phyloP scores from a whole-genome alignment of 2,797 vertebrate species.

The Gephyroberyx darwinii region DNA sequence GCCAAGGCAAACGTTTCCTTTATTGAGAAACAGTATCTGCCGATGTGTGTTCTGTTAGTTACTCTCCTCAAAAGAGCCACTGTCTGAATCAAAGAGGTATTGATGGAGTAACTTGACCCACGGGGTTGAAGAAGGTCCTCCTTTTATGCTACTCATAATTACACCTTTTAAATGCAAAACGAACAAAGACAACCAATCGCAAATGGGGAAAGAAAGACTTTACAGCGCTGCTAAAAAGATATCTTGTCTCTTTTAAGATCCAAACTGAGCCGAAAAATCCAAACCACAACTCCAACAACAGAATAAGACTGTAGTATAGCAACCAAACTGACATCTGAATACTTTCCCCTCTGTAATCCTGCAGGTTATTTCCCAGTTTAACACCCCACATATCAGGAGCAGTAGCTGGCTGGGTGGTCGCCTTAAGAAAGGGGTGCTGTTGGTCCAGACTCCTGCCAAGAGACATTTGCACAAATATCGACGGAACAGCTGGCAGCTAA shows the following conservation, averaged over 20 bases:
- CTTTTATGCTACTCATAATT: slow-evolving; percentile 62
- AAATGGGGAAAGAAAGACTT: slow-evolving; percentile 17
- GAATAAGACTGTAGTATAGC: not conserved
- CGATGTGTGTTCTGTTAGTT: slow-evolving; percentile 55
- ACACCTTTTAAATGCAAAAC: slow-evolving; percentile 43
- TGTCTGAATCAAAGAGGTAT: slow-evolving; percentile 67
- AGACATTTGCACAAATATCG: not conserved
- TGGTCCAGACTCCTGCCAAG: not conserved
- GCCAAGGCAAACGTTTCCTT: slow-evolving; percentile 76
- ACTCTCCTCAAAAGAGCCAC: slow-evolving; percentile 64
- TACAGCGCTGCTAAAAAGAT: slow-evolving; percentile 24
- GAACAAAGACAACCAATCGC: not conserved
- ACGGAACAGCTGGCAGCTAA: not conserved
- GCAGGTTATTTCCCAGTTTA: not conserved
- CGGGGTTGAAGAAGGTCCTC: slow-evolving; percentile 16
- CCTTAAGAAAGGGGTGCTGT: not conserved
- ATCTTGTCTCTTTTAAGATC: slow-evolving; percentile 38
- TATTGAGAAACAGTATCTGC: slow-evolving; percentile 75
- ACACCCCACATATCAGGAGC: not conserved
- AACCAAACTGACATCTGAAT: too few relatives aligned
- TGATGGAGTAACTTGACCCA: slow-evolving; percentile 57
- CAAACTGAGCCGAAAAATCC: too few relatives aligned
- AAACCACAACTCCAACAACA: not conserved
- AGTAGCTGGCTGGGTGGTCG: not conserved
- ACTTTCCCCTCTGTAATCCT: not conserved